Base-by-base conservation (phyloP, 92 coral and sea anemone species). In the Parazoanthus atlanticus region DNA sequence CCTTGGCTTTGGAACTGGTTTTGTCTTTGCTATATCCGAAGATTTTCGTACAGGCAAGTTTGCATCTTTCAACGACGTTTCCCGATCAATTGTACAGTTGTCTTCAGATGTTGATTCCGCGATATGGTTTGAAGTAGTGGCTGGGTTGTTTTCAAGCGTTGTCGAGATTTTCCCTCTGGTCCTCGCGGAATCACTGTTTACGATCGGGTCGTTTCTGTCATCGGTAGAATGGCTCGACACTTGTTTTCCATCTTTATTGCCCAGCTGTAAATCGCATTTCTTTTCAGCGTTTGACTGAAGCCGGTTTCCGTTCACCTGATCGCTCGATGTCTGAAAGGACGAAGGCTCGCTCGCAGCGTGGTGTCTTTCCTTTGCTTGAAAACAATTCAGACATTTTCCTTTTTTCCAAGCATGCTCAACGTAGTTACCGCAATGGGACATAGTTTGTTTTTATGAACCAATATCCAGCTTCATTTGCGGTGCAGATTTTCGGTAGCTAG, bases 351-450 rank as follows among this genome's bases (percentile, higher is more conserved):
- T 84, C 78, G 78, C 89, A 33, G 43, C 49, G 84, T 25, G 72
- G 79, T 95, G 98, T 69, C 88, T 89, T 2, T 76, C 92, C 28
- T 89, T 88, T 8, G 98, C 79, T 52, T 95, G 92, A 90, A 95
- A 95, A 87, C 98, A 95, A 85, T 95, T 95, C 71, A 96, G 85
- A 74, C 98, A 95, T 86, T 95, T 95, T 64, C 98, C 98, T 73
- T 94, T 95, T 73, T 93, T 95, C 98, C 98, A 95, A 31, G 94
- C 89, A 56, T 95, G 92, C 81, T 95, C 98, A 6, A 91, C 98
- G 91, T 93, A 95, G 89, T 92, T 95, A 70, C 92, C 86, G 79
- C 98, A 95, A 69, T 82, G 89, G 71, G 98, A 89, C 98, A 95
- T 95, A 69, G 56, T 83, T 41, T 33, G 77, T 32, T n/a, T 25